Evolutionary conservation across 2,113 vertebrate genomes (phyloP).

Genomic region (Myanophis thanlyinensis): DNA sequence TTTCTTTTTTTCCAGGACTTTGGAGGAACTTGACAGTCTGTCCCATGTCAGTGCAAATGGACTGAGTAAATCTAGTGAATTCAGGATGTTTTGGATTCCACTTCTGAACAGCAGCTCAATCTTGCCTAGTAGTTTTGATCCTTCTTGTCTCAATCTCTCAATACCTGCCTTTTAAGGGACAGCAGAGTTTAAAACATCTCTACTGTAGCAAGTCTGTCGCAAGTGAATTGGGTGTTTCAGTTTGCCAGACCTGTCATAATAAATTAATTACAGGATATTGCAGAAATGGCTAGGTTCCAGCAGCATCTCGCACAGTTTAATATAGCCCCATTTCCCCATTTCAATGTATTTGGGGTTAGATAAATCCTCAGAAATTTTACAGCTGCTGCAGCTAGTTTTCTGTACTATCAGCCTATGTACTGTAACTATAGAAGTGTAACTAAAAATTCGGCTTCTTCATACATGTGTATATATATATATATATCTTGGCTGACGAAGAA

Average conservation of each 20-base stretch:
- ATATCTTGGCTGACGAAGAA: conserved; percentile 57
- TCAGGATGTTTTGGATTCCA: neutral
- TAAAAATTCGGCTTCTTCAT: conserved; percentile 66
- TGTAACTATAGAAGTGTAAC: conserved; percentile 61
- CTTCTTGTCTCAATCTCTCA: neutral
- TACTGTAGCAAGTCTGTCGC: conserved; percentile 81
- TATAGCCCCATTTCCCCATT: conserved; percentile 95
- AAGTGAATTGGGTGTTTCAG: conserved; percentile 98
- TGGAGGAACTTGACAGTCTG: neutral
- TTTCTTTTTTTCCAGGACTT: neutral
- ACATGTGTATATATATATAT: conserved; percentile 68
- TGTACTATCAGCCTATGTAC: conserved; percentile 78
- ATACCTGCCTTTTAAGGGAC: conserved; percentile 54
- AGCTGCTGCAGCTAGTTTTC: conserved; percentile 89
- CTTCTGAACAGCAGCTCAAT: neutral
- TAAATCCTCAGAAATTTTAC: conserved; percentile 89
- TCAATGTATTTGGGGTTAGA: conserved; percentile 92
- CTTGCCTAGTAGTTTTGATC: neutral
- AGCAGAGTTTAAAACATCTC: conserved; percentile 65
- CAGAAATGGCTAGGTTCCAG: conserved; percentile 88
- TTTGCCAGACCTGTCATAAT: conserved; percentile 98
- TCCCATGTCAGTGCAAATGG: neutral
- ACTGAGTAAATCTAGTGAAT: neutral
- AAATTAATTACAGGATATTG: conserved; percentile 99
- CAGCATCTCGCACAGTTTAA: conserved; percentile 89